Evolutionary conservation across 2,113 vertebrate species (phyloP), one percentile per base, ranked within the genome.

Genomic region (Stigmatopora argus): DNA sequence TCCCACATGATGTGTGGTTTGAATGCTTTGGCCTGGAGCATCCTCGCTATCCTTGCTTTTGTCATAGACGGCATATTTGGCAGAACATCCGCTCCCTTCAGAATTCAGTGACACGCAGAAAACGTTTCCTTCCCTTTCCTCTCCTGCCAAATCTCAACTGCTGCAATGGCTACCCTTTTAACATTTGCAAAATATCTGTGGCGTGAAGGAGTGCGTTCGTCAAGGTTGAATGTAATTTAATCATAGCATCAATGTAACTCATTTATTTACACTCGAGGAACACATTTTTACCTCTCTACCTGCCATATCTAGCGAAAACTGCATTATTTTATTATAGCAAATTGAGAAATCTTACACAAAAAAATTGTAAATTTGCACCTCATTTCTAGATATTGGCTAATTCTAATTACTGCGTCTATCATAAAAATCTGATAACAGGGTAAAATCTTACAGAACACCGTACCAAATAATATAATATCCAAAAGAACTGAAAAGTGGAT

Each of bases 51-150:
- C 46, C 47, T 64, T 34, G 45, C 46, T 49, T 10, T 18, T 34
- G 46, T 48, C 26, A 19, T 49, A 49, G 45, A 49, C 45, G 18
- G 45, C 46, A 64, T 21, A 35, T 64, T 64, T 64, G 46, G 62
- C 62, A 34, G 46, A 64, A 49, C 62, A 64, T 64, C 26, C 48
- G 45, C 10, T 48, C 62, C 45, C 45, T 49, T 48, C 62, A 64
- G 62, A 17, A 35, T 53, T 60, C 21, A 52, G 4, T 58, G 35
- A 52, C 23, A 62, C 5, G 0, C 45, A 62, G 18, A 45, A 56
- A 31, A 55, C 18, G 35, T 47, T 64, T 8, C 41, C 34, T 4
- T 53, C 5, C 44, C 61, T 64, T 56, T 48, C 26, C 41, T 19
- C 9, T 21, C 26, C 51, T 48, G 58, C 14, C 55, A 64, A 59